Evolutionary conservation across 2,888 invertebrate species (phyloP).

Genomic region (Orthosia incerta): DNA sequence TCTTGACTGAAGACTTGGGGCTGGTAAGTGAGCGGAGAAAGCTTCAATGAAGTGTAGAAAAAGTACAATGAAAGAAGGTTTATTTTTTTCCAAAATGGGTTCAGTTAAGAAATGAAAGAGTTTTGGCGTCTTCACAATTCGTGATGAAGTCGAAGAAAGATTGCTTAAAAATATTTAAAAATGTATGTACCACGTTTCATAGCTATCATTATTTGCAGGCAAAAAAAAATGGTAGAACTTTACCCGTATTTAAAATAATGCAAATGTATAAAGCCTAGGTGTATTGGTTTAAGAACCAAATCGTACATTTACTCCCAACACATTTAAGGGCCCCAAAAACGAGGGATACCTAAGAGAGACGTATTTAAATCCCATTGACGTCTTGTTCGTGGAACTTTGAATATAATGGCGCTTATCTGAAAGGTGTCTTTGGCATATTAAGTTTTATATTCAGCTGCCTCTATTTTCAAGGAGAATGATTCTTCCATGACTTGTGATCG

Average conservation of each 20-base stretch:
- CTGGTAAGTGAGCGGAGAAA: constrained; percentile 70
- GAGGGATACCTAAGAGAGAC: constrained; percentile 76
- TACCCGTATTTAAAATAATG: not conserved
- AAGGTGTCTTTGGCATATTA: constrained; percentile 71
- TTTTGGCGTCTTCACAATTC: too few species aligned
- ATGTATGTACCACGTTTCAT: too few species aligned
- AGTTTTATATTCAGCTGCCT: constrained; percentile 65
- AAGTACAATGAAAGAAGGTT: not conserved
- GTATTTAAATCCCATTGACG: constrained; percentile 87
- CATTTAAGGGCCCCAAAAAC: constrained; percentile 71
- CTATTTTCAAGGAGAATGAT: constrained; percentile 56
- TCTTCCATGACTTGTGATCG: constrained; percentile 61
- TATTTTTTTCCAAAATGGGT: not conserved
- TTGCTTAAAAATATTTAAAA: too few species aligned
- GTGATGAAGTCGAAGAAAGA: too few species aligned
- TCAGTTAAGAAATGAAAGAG: too few species aligned
- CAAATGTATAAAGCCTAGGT: not conserved
- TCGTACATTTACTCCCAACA: not conserved
- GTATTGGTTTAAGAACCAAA: too few species aligned
- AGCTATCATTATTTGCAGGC: too few species aligned
- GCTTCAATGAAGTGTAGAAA: not conserved
- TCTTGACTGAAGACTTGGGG: constrained; percentile 77
- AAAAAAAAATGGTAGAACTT: too few species aligned
- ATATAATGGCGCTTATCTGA: constrained; percentile 81
- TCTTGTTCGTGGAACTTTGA: constrained; percentile 82